Base-by-base conservation (phyloP, 2,888 invertebrate species). In the Eupithecia inturbata region DNA sequence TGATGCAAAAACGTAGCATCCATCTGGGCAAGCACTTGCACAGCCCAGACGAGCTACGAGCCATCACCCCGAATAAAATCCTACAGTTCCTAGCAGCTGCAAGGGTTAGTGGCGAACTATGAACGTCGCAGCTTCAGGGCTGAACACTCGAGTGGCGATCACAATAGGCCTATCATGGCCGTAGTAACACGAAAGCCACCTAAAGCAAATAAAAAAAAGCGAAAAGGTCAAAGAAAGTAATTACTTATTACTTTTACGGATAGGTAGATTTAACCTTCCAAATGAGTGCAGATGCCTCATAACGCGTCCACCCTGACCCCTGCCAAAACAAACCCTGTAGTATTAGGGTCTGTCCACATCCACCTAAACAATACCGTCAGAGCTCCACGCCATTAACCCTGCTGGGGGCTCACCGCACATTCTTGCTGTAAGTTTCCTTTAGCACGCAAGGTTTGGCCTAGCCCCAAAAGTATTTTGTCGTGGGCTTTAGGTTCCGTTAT, bases 381-480 rank as follows among this genome's bases (percentile, higher is more conserved):
- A 26, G 57, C 26, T 57, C 57, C 57, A 10, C 57, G 10, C 57
- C 26, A 57, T 57, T 57, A 57, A 57, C 57, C 57, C 57, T 53
- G 53, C 66, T 69, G 41, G 28, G 72, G 74, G 68, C 39, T 80
- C 70, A 83, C 86, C 87, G 87, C 87, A 88, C 87, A 90, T 90
- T 88, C 89, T 88, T 88, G 84, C 79, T 71, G 82, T 83, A 88
- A 89, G 85, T 87, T 87, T 85, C 82, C 81, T 84, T 88, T 86
- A 83, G 81, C 89, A 88, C 89, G 87, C 88, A 81, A 88, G 79
- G 79, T 22, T 71, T 82, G 72, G 77, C 77, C 75, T 33, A 67
- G 79, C 79, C 79, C 78, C 64, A 70, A 36, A 66, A 77, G 70
- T 71, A 71, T 73, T 57, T 68, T 72, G 71, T 71, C 71, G 66